Evolutionary conservation across 2,113 vertebrate species (phyloP), one percentile per base, ranked within the genome.

Genomic region (Formicarius rufipectus): DNA sequence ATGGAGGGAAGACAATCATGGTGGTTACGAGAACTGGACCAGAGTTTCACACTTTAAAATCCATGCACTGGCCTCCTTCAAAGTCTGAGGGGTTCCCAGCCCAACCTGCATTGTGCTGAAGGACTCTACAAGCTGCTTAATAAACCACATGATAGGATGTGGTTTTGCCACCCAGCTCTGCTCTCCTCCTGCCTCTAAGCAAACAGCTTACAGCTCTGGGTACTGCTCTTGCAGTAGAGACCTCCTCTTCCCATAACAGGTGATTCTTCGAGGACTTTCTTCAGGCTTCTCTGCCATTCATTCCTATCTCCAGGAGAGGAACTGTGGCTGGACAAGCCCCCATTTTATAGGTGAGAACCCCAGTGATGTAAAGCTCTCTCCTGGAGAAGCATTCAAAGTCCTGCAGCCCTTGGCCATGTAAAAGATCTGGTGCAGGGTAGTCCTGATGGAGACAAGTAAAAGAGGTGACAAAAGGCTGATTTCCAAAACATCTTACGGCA

Each of bases 101-200:
- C 59, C 27, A 77, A 52, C 1, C 21, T 2, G 0, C 30, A 31
- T 2, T 7, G 12, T 21, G 27, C 19, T 42, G 35, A 59, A 22
- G 9, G 24, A 31, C 52, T 71, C 69, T 25, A 25, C n/a, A 69
- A 60, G 37, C 44, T 56, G 39, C 18, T 42, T 68, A 25, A 45
- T 10, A 63, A 71, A 37, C 55, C n/a, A 30, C 1, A 0, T 2
- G 10, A 64, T 0, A 12, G 24, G 33, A 92, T 45, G 39, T 13
- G 9, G 28, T 59, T 53, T 75, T 49, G 24, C 12, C 52, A 74
- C 31, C 45, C 35, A 84, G 15, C 47, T 77, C 68, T 31, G 33
- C 8, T 77, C 50, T 47, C 42, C 49, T 45, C 10, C 23, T 49
- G 40, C 24, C 53, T 45, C 42, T 12, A 31, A 35, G 11, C 60